Base-by-base conservation (phyloP, 2,797 vertebrate genomes). In the Eleutherodactylus coqui region DNA sequence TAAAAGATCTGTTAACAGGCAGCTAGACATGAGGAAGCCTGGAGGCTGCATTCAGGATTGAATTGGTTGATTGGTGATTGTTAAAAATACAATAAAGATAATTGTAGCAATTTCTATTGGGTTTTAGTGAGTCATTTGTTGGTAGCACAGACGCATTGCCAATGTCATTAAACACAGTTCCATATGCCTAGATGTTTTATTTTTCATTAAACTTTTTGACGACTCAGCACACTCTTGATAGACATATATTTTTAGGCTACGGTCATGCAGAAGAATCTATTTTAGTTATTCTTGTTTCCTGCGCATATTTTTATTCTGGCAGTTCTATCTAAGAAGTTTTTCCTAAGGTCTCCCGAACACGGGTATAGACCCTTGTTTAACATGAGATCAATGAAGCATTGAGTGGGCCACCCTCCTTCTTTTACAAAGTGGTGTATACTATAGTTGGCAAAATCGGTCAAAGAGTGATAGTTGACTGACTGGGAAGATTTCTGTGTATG, bases 41-140 rank as follows among this genome's bases (percentile, higher is more conserved):
- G 43, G 58, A 47, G 60, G 78, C 78, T 80, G 58, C 38, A 67
- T 47, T 64, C 27, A 67, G 58, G 78, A 80, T 47, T 62, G 53
- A 80, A 62, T 62, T 80, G 78, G 78, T 49, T 80, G 60, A 80
- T 80, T 80, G 58, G 78, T 32, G 78, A 80, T 80, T 67, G 78
- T 80, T 80, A 67, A 80, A 67, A 62, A 80, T 67, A 64, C 78
- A 80, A 80, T 80, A 49, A 80, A 62, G 60, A 80, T 80, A 80
- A 67, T 67, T 62, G 78, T 80, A 60, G 78, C 58, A 67, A 60
- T 80, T 45, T 67, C 60, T 67, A 27, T 41, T 64, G 43, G n/a
- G 43, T 32, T 60, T 80, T 80, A 80, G 58, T 45, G 78, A 62
- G 41, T 62, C 76, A 78, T 78, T 78, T 41, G 49, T 38, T 78